Base-by-base conservation (phyloP, 2,888 invertebrate genomes). In the Eucera pruinosa region DNA sequence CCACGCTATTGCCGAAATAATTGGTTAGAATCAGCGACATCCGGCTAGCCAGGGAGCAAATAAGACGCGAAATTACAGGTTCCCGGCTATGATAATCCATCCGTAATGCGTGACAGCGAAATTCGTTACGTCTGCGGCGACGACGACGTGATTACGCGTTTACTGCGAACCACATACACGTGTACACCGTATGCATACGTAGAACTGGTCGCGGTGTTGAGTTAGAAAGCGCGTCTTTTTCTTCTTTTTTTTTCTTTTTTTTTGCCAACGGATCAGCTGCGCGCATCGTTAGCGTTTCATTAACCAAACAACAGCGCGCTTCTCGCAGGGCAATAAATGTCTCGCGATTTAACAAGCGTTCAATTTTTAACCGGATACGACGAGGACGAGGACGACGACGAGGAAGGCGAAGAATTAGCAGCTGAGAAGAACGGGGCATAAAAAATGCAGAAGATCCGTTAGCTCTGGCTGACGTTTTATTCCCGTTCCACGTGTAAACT, bases 1-100 rank as follows among this genome's bases (percentile, higher is more conserved):
- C 23, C 52, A 30, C 39, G 54, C 33, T n/a, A 55, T 27, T 30
- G 27, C 55, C 65, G 55, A 55, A 55, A 65, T 65, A 65, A 65
- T 65, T 65, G 45, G 33, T 55, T 18, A 23, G 43, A 45, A 65
- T 64, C 62, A 50, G 36, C 62, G 25, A 36, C 50, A 64, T 52
- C 50, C 62, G 62, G 62, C 62, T 20, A 11, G 62, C 13, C 39
- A 39, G 27, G 50, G 50, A 52, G 62, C 62, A 41, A 64, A 50
- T 64, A 30, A 65, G 20, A 65, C 33, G 18, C 11, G 33, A 55
- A 65, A 65, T 65, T 43, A 55, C 55, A 33, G 41, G 39, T 55
- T 55, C 55, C 23, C 30, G 55, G n/a, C 62, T 52, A 27, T 43
- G 55, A 65, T 55, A 23, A 55, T 65, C 33, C 43, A 45, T 15